A percentile compares a stretch with the other conserved stretches of the same genome.
These are phyloP conservation scores for Orthosia gracilis DNA, from an alignment of 2,888 invertebrate genomes.

Conservation along the genomic window DNA sequence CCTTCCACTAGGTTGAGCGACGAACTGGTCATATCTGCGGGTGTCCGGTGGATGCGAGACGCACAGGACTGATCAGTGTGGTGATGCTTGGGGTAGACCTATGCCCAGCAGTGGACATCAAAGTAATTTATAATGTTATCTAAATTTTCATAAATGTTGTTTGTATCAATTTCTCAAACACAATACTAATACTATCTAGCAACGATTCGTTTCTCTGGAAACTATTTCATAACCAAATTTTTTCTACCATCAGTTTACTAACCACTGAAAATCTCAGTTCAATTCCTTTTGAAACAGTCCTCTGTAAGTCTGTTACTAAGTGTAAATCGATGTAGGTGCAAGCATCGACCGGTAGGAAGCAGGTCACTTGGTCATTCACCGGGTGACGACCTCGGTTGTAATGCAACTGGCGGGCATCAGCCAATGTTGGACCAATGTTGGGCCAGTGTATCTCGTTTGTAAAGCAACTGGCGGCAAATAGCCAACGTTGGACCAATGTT, in stretches of 20 bases:
- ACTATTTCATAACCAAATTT: neutral
- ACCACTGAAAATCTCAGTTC: neutral
- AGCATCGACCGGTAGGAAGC: conserved; percentile 71
- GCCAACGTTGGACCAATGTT: no score
- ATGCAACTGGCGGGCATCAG: conserved; percentile 61
- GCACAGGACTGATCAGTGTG: no score
- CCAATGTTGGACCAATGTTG: conserved; percentile 58
- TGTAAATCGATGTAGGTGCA: conserved; percentile 68
- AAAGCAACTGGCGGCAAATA: conserved; percentile 51
- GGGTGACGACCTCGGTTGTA: conserved; percentile 65
- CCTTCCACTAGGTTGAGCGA: no score
- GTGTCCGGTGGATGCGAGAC: no score
- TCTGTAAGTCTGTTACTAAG: conserved; percentile 36
- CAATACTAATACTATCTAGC: neutral
- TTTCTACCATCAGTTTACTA: neutral
- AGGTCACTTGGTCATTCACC: conserved; percentile 76
- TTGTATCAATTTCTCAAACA: neutral
- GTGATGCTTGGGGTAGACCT: no score
- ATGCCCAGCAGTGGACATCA: no score
- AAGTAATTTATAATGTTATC: no score
- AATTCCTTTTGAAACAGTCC: conserved; percentile 1
- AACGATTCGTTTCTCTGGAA: neutral
- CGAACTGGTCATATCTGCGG: no score
- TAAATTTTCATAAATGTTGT: no score
- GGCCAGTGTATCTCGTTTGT: conserved; percentile 65